Evolutionary conservation across 2,888 invertebrate species (phyloP).

Genomic region (Alloscopus bannaensis): DNA sequence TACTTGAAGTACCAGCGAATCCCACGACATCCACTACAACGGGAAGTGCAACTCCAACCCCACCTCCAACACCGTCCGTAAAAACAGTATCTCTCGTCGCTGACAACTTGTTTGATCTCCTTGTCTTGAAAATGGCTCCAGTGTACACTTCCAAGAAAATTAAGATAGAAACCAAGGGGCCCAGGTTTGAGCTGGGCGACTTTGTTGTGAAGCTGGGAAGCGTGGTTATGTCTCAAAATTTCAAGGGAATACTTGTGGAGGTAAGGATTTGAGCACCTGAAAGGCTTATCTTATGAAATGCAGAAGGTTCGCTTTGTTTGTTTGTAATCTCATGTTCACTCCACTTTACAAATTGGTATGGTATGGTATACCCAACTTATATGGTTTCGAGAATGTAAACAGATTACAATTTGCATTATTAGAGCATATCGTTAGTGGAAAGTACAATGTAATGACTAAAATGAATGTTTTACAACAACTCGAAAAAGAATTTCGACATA

Average conservation of each 20-base stretch:
- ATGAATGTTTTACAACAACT: too few relatives aligned
- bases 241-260: conserved; percentile 95
- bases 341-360: too few relatives aligned
- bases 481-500: too few relatives aligned
- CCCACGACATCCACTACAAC: conserved; percentile 34
- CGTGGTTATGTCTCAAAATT: conserved; percentile 93
- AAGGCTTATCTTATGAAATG: not conserved
- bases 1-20: conserved; percentile 81
- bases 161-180: conserved; percentile 81
- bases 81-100: conserved; percentile 92
- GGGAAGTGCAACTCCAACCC: conserved; percentile 46
- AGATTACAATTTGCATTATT: not conserved
- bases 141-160: conserved; percentile 91
- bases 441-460: too few relatives aligned
- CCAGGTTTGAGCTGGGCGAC: conserved; percentile 82
- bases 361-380: too few relatives aligned
- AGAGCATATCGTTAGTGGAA: too few relatives aligned
- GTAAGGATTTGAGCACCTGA: conserved; percentile 76
- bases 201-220: conserved; percentile 95
- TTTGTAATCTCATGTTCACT: too few relatives aligned
- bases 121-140: conserved; percentile 91
- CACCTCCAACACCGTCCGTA: conserved; percentile 75
- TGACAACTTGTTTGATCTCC: conserved; percentile 91
- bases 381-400: too few relatives aligned
- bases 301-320: too few relatives aligned